Evolutionary conservation across 2,888 invertebrate species (phyloP).

Genomic region (Nephrotoma guestfalica): DNA sequence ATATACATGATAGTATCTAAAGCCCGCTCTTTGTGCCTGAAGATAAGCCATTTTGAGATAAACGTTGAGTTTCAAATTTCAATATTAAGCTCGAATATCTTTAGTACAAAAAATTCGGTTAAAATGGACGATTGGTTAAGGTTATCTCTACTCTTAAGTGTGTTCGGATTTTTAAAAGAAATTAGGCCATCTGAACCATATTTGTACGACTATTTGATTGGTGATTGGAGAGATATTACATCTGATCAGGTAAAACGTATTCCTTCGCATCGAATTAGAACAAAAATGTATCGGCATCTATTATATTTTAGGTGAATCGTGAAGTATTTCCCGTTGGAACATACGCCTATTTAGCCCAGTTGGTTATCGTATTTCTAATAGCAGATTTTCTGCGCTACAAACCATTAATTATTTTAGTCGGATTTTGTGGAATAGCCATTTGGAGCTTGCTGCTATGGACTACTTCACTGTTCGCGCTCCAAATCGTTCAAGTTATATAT

Average conservation of each 20-base stretch:
- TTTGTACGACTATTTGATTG: constrained; percentile 61
- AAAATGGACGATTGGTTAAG: constrained; percentile 44
- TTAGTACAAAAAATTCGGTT: neutral
- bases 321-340: constrained; percentile 77
- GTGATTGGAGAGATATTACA: constrained; percentile 65
- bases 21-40: neutral
- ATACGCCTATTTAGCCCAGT: constrained; percentile 64
- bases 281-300: neutral
- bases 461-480: constrained; percentile 51
- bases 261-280: neutral
- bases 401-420: constrained; percentile 66
- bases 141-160: constrained; percentile 55
- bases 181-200: constrained; percentile 79
- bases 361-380: constrained; percentile 64
- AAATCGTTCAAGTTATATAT: constrained; percentile 54
- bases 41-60: neutral
- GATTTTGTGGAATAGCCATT: constrained; percentile 53
- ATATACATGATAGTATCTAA: too few species aligned
- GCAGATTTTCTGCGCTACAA: constrained; percentile 77
- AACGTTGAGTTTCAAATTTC: neutral
- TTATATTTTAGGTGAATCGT: constrained; percentile 43
- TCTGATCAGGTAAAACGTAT: constrained; percentile 24
- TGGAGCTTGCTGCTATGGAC: constrained; percentile 70
- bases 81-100: neutral
- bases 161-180: constrained; percentile 70